Conservation (phyloP, 2,888 invertebrate genomes). For the Pycnomerus fuliginosus region DNA sequence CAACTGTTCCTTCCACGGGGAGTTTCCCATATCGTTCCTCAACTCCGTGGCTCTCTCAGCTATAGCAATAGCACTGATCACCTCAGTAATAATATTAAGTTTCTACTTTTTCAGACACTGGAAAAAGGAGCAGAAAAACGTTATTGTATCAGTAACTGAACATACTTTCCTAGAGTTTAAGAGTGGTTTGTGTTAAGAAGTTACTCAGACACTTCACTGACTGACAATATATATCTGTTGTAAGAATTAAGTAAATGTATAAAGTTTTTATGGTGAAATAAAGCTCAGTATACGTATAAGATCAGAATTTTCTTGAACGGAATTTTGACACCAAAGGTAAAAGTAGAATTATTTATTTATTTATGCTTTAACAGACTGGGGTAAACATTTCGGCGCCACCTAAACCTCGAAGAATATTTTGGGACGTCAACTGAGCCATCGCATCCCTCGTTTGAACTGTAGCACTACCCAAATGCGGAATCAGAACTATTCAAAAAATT, state of each 20-base stretch:
- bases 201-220: constrained; percentile 23
- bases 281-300: no score
- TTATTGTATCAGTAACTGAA: constrained; percentile 51
- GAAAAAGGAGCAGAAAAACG: constrained; percentile 48
- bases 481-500: constrained; percentile 59
- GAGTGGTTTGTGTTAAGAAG: constrained; percentile 48
- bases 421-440: constrained; percentile 76
- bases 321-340: not conserved
- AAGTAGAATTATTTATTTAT: not conserved
- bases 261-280: constrained; percentile 41
- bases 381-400: constrained; percentile 70
- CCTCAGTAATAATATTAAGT: constrained; percentile 38
- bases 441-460: constrained; percentile 71
- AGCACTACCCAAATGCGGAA: constrained; percentile 88
- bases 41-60: constrained; percentile 44
- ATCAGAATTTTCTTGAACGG: not conserved
- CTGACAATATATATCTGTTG: constrained; percentile 45
- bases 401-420: constrained; percentile 76
- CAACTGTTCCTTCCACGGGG: constrained; percentile 69
- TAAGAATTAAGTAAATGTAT: constrained; percentile 37
- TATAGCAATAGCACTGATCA: constrained; percentile 37
- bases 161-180: constrained; percentile 53
- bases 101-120: constrained; percentile 47
- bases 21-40: constrained; percentile 60
- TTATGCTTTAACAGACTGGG: constrained; percentile 49